A percentile compares a stretch with the other conserved stretches of the same genome.
phyloP scores from a whole-genome alignment of 2,113 vertebrate genomes.

The Carlito syrichta region DNA sequence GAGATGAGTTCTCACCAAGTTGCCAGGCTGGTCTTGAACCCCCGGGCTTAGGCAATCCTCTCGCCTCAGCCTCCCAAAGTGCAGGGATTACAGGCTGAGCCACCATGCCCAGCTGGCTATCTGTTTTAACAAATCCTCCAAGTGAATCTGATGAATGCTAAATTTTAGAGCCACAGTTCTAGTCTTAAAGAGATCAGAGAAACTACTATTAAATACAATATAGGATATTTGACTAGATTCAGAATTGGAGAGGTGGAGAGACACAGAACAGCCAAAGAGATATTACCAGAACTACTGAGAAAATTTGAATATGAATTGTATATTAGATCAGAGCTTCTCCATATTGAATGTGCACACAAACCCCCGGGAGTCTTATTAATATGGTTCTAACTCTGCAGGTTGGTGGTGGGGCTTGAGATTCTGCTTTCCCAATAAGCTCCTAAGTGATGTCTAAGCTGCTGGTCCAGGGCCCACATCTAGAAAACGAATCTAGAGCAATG shows the following conservation, averaged over 20 bases:
- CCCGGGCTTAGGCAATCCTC: no score
- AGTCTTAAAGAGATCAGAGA: neutral
- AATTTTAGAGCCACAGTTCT: neutral
- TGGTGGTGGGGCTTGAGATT: neutral
- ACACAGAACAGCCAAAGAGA: neutral
- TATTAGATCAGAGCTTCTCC: neutral
- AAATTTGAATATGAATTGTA: neutral
- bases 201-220: neutral
- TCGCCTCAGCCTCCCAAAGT: no score
- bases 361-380: neutral
- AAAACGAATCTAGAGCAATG: neutral
- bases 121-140: neutral
- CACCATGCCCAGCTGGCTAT: no score
- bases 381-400: neutral
- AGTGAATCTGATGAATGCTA: neutral
- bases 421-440: neutral
- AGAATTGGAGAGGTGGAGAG: neutral
- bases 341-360: neutral
- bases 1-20: no score
- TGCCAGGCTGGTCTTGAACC: no score
- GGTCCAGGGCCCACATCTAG: neutral
- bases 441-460: neutral
- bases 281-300: neutral
- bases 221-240: neutral
- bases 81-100: no score